Conservation (phyloP, 2,888 invertebrate genomes). For the Agrotis puta region DNA sequence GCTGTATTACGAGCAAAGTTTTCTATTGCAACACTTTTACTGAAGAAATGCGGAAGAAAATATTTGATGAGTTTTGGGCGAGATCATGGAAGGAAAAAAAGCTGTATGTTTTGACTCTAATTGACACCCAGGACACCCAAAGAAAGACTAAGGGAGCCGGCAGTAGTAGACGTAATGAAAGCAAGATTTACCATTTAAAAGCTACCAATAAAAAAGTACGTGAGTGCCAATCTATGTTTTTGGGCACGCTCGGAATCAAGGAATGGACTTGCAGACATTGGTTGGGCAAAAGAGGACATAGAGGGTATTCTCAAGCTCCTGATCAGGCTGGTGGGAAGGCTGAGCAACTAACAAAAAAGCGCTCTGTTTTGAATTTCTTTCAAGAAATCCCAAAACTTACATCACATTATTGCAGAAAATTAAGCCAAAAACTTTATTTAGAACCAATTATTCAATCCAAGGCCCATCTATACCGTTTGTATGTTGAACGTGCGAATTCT, state of each 20-base stretch:
- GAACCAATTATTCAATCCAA: conserved; percentile 2
- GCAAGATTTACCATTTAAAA: conserved; percentile 1
- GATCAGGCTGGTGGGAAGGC: too few species aligned
- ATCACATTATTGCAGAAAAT: neutral
- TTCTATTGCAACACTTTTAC: neutral
- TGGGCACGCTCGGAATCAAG: conserved; percentile 1
- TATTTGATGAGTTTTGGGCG: neutral
- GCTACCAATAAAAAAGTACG: neutral
- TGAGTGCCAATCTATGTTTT: conserved; percentile 1
- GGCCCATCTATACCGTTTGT: neutral
- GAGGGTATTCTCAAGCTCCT: too few species aligned
- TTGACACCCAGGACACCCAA: conserved; percentile 1
- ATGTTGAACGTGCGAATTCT: conserved; percentile 3
- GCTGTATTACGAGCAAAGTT: conserved; percentile 1
- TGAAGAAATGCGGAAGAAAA: neutral
- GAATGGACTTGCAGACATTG: conserved; percentile 1
- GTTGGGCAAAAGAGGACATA: too few species aligned
- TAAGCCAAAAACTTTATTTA: neutral
- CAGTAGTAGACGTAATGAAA: neutral
- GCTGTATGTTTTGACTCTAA: conserved; percentile 1
- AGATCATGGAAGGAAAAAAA: neutral
- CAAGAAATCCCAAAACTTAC: neutral
- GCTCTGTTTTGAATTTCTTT: neutral
- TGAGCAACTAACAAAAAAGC: too few species aligned
- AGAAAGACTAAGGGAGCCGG: neutral